These are phyloP conservation scores for Australoheros scitulus DNA, from an alignment of 2,113 vertebrate genomes.

Conservation along the genomic window DNA sequence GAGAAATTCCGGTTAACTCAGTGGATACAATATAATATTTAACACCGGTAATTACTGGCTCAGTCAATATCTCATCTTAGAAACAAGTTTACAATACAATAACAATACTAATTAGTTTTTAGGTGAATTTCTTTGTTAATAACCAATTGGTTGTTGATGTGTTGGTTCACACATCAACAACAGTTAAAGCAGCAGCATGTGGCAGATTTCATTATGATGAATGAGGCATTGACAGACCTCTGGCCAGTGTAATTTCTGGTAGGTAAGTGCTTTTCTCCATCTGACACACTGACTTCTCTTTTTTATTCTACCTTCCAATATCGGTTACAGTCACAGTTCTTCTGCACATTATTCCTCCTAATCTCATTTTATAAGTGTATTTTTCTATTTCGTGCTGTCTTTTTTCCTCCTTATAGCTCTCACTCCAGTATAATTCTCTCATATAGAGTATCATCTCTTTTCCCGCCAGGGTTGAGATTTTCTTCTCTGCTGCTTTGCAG, in stretches of 20 bases:
- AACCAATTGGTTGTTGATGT: background rate
- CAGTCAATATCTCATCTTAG: background rate
- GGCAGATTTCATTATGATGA: background rate
- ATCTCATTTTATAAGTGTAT: background rate
- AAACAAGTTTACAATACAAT: background rate
- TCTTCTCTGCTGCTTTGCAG: conserved; percentile 21
- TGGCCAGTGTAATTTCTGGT: conserved; percentile 10
- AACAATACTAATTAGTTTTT: background rate
- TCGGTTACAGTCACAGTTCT: background rate
- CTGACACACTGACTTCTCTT: background rate
- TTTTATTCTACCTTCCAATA: background rate
- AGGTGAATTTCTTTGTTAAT: background rate
- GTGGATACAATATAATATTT: background rate
- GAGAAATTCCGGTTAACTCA: background rate
- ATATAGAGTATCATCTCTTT: background rate
- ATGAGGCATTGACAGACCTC: background rate
- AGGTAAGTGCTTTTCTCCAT: background rate
- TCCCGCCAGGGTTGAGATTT: background rate
- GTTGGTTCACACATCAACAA: background rate
- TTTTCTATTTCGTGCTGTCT: background rate
- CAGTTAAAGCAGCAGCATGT: background rate
- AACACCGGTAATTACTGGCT: background rate
- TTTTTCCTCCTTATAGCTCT: background rate
- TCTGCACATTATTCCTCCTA: background rate
- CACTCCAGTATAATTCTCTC: background rate